A percentile compares a stretch with the other conserved stretches of the same genome.
These are phyloP conservation scores for Diadumene lineata DNA, from an alignment of 92 coral and sea anemone species.

Conservation along the genomic window DNA sequence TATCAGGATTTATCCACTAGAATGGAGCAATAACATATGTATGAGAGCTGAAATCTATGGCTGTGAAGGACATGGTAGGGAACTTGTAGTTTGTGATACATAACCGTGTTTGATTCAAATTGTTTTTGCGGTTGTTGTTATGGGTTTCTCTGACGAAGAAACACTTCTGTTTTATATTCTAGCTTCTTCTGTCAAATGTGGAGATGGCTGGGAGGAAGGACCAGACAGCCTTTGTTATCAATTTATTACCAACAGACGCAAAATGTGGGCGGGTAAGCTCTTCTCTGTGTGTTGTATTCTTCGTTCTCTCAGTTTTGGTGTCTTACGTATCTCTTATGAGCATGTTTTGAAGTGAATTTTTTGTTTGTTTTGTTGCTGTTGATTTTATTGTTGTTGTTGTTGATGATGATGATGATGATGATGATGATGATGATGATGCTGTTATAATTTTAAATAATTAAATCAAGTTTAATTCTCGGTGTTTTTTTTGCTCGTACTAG, in stretches of 20 bases:
- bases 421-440: too few relatives aligned
- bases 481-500: not conserved
- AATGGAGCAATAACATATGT: constrained; percentile 70
- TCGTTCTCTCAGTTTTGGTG: not conserved
- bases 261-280: constrained; percentile 84
- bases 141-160: too few relatives aligned
- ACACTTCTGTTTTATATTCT: not conserved
- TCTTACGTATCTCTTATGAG: too few relatives aligned
- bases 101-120: too few relatives aligned
- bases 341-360: too few relatives aligned
- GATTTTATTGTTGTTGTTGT: too few relatives aligned
- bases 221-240: constrained; percentile 86
- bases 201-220: constrained; percentile 87
- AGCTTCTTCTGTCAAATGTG: constrained; percentile 75
- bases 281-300: not conserved
- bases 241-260: constrained; percentile 60
- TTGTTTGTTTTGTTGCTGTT: too few relatives aligned
- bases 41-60: constrained; percentile 72
- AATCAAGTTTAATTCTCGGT: not conserved
- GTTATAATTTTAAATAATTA: too few relatives aligned
- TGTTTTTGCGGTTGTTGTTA: not conserved
- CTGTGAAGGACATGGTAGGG: constrained; percentile 5
- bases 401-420: too few relatives aligned
- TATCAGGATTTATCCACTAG: constrained; percentile 72
- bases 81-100: not conserved